Evolutionary conservation across 2,888 invertebrate genomes (phyloP).

Genomic region (Cerceris ruficornis): DNA sequence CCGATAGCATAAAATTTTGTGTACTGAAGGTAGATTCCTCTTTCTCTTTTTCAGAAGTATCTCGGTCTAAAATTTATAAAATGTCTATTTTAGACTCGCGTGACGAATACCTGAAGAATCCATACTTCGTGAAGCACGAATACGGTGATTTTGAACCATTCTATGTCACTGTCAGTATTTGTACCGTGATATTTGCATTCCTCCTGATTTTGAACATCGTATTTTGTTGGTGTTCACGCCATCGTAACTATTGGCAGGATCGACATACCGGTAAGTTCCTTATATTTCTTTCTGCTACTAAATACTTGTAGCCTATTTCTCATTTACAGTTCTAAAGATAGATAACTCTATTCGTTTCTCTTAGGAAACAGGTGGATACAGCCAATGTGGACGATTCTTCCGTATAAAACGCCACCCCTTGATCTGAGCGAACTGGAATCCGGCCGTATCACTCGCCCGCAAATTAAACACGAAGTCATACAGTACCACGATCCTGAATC

Average conservation of each 20-base stretch:
- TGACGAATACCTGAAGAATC: slow-evolving; percentile 85
- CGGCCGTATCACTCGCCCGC: slow-evolving; percentile 66
- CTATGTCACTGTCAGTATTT: slow-evolving; percentile 91
- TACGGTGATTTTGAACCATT: slow-evolving; percentile 92
- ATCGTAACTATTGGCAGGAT: slow-evolving; percentile 92
- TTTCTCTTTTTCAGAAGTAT: slow-evolving; percentile 76
- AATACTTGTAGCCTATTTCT: not conserved
- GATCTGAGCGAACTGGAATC: slow-evolving; percentile 88
- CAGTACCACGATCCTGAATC: slow-evolving; percentile 78
- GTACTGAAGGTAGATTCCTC: slow-evolving; percentile 51
- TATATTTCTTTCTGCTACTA: not conserved
- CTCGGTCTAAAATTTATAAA: slow-evolving; percentile 74
- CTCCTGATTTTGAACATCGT: slow-evolving; percentile 90
- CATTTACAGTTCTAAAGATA: too few species aligned
- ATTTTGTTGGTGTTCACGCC: slow-evolving; percentile 91
- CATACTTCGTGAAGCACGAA: slow-evolving; percentile 84
- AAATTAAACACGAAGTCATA: slow-evolving; percentile 67
- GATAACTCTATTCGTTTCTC: too few species aligned
- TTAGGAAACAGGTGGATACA: slow-evolving; percentile 92
- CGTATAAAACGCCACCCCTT: slow-evolving; percentile 91
- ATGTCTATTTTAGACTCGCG: slow-evolving; percentile 87
- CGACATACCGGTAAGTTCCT: slow-evolving; percentile 87
- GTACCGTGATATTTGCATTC: slow-evolving; percentile 87
- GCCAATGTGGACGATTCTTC: slow-evolving; percentile 92
- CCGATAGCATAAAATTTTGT: not conserved